Conservation (phyloP, 2,797 vertebrate genomes). For the Smutsia gigantea region DNA sequence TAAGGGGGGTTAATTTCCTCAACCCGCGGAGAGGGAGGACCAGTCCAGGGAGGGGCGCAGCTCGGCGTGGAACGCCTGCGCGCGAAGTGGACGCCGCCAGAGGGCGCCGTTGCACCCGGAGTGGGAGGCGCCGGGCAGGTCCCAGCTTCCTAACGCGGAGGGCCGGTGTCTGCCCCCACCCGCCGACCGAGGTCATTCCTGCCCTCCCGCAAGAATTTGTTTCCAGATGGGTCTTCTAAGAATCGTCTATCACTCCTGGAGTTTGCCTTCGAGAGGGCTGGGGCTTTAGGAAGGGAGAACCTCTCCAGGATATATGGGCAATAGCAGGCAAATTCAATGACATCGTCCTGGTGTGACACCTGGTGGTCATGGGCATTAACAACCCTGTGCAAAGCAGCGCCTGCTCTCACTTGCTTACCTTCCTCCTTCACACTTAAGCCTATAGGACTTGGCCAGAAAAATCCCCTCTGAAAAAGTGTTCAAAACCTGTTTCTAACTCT, state of each 20-base stretch:
- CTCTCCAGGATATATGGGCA: not conserved
- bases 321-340: not conserved
- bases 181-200: not conserved
- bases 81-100: not conserved
- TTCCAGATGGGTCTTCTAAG: not conserved
- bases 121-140: fast-evolving
- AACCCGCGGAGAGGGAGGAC: not conserved
- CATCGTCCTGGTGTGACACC: not conserved
- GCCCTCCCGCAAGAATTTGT: not conserved
- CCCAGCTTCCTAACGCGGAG: no score
- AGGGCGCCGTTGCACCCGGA: not conserved
- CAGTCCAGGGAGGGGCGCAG: fast-evolving
- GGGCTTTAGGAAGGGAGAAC: not conserved
- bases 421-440: not conserved
- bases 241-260: not conserved
- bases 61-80: fast-evolving
- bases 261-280: not conserved
- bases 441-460: slow-evolving; percentile 17
- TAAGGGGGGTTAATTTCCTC: not conserved
- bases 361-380: not conserved
- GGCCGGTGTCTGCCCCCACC: not conserved
- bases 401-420: not conserved
- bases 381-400: not conserved
- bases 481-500: not conserved
- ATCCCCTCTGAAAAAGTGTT: not conserved